Evolutionary conservation across 2,113 vertebrate species (phyloP), one percentile per base, ranked within the genome.

Genomic region (Aptenodytes forsteri): DNA sequence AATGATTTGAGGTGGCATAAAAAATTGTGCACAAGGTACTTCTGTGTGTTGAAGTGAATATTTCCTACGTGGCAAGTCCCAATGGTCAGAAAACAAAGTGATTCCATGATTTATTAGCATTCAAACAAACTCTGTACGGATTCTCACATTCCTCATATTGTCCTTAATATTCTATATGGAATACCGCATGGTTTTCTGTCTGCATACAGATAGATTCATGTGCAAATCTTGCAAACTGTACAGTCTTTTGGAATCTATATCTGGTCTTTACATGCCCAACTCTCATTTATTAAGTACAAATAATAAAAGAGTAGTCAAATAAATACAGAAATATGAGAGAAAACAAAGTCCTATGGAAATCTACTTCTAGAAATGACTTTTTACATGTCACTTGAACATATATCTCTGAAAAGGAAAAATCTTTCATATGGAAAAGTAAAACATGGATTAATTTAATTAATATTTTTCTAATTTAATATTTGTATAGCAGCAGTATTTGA

Each of bases 41-140:
- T 17, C 42, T 38, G 8, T 89, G 89, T 69, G 77, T 66, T 93
- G 79, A 90, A 95, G 21, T 85, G 69, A 92, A 14, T 76, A 47
- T 89, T 96, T 97, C 75, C 76, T 62, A 38, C 2, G 23, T 44
- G 38, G 61, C 55, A 95, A 95, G 87, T 96, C 90, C 80, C 95
- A 93, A 7, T 25, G 73, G 83, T 26, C 55, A 93, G 66, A 50
- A 97, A 95, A 71, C 78, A 83, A 82, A 96, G 87, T 40, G 72
- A 96, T 97, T 96, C 80, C 30, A 32, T 78, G 67, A 98, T 96
- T 85, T 97, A 97, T 97, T 92, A 93, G 58, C 88, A 98, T 97
- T 98, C 95, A 92, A 77, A 90, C 65, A 97, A 97, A 97, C 93
- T 83, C 88, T 70, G 65, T 75, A 77, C 7, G 69, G 92, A 92